These are phyloP conservation scores for Amblyopsis hoosieri DNA, from an alignment of 2,797 vertebrate species.

Conservation along the genomic window DNA sequence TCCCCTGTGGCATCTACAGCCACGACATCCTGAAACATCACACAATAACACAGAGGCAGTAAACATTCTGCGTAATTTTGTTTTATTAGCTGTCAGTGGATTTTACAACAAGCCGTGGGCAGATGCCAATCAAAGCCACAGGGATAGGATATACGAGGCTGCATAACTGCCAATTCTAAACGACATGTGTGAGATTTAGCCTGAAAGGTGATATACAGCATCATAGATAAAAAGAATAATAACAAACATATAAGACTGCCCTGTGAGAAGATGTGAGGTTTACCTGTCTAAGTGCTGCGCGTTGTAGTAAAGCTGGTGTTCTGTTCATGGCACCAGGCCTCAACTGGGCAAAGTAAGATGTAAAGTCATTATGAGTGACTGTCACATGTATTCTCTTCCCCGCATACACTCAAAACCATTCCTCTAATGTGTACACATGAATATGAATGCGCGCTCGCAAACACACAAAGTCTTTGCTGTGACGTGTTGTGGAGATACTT, in stretches of 20 bases:
- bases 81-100: neutral
- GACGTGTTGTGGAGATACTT: constrained; percentile 26
- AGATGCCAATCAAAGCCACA: constrained; percentile 2
- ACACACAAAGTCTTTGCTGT: too few relatives aligned
- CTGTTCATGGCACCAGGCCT: constrained; percentile 35
- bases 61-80: neutral
- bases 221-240: neutral
- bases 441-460: neutral
- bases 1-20: constrained; percentile 40
- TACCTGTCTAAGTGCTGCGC: constrained; percentile 53
- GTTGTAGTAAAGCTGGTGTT: constrained; percentile 16
- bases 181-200: neutral
- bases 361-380: neutral
- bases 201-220: neutral
- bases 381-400: too few relatives aligned
- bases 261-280: neutral
- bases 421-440: neutral
- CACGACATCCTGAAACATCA: constrained; percentile 46
- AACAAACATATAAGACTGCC: neutral
- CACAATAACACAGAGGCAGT: constrained; percentile 14
- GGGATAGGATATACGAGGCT: neutral
- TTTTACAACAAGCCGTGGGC: neutral
- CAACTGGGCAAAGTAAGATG: constrained; percentile 30
- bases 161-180: too few relatives aligned
- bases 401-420: neutral